Conservation (phyloP, 2,888 invertebrate species). For the Dicyrtomina minuta region DNA sequence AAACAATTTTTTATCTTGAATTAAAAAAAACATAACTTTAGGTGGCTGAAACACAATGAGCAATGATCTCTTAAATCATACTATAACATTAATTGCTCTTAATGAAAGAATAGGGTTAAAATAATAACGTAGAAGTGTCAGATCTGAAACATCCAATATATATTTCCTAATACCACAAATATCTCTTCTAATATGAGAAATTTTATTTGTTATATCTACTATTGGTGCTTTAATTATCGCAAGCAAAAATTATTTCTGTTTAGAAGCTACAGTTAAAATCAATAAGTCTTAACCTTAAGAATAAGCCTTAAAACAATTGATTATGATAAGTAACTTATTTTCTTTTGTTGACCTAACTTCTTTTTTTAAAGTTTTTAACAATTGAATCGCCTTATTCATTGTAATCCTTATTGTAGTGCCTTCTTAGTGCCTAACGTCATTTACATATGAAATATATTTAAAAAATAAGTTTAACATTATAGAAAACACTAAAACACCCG, state of each 20-base stretch:
- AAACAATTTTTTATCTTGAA: no score
- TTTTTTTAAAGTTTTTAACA: conserved; percentile 65
- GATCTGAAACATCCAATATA: conserved; percentile 64
- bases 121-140: conserved; percentile 70
- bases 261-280: no score
- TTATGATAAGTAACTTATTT: conserved; percentile 70
- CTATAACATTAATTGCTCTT: conserved; percentile 67
- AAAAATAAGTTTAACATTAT: no score
- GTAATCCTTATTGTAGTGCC: conserved; percentile 57
- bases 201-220: no score
- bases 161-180: conserved; percentile 69
- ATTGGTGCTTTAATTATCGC: no score
- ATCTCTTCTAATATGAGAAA: conserved; percentile 66
- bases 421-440: no score
- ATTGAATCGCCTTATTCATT: conserved; percentile 61
- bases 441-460: no score
- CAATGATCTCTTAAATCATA: conserved; percentile 72
- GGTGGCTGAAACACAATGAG: conserved; percentile 66
- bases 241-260: no score
- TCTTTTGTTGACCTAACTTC: conserved; percentile 67
- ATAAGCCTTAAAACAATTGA: conserved; percentile 60
- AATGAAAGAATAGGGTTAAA: conserved; percentile 64
- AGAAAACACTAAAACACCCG: no score
- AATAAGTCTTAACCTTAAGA: no score
- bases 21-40: no score